These are phyloP conservation scores for Limanda limanda DNA, from an alignment of 2,113 vertebrate genomes.

Conservation along the genomic window DNA sequence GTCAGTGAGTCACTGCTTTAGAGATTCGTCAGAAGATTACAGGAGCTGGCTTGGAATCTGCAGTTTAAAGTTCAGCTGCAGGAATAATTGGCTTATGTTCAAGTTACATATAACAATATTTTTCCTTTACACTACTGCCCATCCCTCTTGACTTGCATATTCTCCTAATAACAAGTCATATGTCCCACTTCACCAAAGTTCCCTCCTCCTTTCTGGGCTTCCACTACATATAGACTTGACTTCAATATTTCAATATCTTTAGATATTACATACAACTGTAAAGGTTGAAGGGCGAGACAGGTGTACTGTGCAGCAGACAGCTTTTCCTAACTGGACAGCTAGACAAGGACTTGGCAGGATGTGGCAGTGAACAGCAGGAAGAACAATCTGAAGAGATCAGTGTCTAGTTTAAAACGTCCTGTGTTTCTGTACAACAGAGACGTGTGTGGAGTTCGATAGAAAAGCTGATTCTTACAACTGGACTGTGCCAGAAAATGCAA, in stretches of 20 bases:
- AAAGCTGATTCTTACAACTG: constrained; percentile 65
- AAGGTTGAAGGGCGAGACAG: not conserved
- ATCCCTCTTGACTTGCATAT: not conserved
- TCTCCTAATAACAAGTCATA: too few species aligned
- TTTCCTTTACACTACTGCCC: not conserved
- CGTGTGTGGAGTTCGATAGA: constrained; percentile 85
- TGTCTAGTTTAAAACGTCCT: not conserved
- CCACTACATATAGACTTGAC: too few species aligned
- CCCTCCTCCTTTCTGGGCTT: too few species aligned
- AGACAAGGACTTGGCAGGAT: too few species aligned
- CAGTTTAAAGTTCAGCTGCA: not conserved
- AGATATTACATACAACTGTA: too few species aligned
- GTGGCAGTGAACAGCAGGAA: too few species aligned
- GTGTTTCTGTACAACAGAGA: constrained; percentile 74
- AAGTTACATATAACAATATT: not conserved
- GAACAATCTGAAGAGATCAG: not conserved
- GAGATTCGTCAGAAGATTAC: not conserved
- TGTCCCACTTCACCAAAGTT: too few species aligned
- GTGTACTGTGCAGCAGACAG: not conserved
- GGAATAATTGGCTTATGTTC: not conserved
- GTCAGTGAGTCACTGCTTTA: not conserved
- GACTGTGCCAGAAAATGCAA: constrained; percentile 81
- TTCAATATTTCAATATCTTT: too few species aligned
- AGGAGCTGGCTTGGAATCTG: not conserved
- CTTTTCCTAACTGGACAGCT: too few species aligned